Conservation (phyloP, 1,140 invertebrate genomes). For the Camponotus pennsylvanicus region DNA sequence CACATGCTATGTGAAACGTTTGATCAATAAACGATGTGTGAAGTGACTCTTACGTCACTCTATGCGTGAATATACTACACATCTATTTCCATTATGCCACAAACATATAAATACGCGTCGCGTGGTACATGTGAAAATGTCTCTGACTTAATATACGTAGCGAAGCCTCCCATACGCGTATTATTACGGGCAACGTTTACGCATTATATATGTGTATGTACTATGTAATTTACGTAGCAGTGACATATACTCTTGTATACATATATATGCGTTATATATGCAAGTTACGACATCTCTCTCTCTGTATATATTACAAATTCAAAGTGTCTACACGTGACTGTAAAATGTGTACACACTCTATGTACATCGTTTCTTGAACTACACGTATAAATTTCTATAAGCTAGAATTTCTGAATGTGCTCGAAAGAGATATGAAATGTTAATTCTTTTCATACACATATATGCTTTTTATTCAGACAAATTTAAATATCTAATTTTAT, state of each 20-base stretch:
- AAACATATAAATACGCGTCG: conserved; percentile 35
- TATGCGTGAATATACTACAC: conserved; percentile 28
- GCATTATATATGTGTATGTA: conserved; percentile 27
- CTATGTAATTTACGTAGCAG: conserved; percentile 45
- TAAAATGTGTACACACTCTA: conserved; percentile 43
- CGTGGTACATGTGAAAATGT: conserved; percentile 46
- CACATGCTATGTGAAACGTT: conserved; percentile 31
- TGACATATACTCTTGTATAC: conserved; percentile 37
- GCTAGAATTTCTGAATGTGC: conserved; percentile 7
- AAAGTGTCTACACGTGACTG: conserved; percentile 48
- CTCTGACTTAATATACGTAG: conserved; percentile 54
- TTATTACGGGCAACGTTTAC: conserved; percentile 43
- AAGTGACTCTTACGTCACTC: conserved; percentile 42
- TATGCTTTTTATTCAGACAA: conserved; percentile 1
- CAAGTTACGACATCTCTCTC: conserved; percentile 36
- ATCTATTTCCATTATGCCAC: conserved; percentile 42
- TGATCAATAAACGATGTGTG: conserved; percentile 50
- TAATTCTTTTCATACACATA: not conserved
- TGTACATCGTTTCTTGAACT: conserved; percentile 35
- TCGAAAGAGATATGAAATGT: conserved; percentile 38
- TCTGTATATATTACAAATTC: conserved; percentile 52
- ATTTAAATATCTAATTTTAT: not conserved
- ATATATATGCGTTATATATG: conserved; percentile 40
- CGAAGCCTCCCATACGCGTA: not conserved
- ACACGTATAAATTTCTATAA: conserved; percentile 47